Percentiles rank a stretch among this genome's conserved stretches.
Conservation (phyloP, 2,113 vertebrate genomes). For the Sus scrofa region DNA sequence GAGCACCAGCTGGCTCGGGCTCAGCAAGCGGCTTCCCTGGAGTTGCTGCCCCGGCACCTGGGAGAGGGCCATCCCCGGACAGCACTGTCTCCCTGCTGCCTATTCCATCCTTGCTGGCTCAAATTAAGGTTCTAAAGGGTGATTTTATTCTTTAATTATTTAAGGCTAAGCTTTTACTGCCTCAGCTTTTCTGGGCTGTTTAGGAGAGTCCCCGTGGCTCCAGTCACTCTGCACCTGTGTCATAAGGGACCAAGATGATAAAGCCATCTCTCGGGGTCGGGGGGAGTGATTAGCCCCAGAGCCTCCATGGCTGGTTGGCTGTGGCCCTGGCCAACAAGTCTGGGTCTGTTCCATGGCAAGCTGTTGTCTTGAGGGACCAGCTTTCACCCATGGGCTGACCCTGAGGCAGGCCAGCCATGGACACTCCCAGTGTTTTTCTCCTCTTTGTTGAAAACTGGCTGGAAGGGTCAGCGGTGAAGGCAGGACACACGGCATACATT, state of each 20-base stretch:
- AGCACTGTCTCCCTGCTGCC: not conserved
- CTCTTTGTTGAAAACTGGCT: not conserved
- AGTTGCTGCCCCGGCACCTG: fast-evolving
- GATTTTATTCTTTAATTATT: constrained; percentile 60
- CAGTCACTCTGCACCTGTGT: not conserved
- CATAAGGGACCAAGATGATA: constrained; percentile 9
- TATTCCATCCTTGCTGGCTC: not conserved
- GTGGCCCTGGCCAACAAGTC: not conserved
- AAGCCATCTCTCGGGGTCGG: not conserved
- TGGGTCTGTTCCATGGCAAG: not conserved
- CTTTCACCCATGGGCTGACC: not conserved
- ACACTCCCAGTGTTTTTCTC: no score
- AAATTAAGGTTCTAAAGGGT: not conserved
- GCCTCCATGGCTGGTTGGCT: not conserved
- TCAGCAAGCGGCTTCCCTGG: not conserved
- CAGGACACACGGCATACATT: not conserved
- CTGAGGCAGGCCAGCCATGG: not conserved
- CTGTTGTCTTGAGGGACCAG: not conserved
- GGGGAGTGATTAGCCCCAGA: not conserved
- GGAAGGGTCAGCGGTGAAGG: not conserved
- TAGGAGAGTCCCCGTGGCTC: not conserved
- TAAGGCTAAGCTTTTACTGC: constrained; percentile 15
- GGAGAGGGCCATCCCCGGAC: no score
- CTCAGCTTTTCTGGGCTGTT: constrained; percentile 13
- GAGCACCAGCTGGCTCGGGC: not conserved